Percentiles rank a stretch among this genome's conserved stretches.
Conservation (phyloP, 2,113 vertebrate genomes). For the Salvelinus sp. region DNA sequence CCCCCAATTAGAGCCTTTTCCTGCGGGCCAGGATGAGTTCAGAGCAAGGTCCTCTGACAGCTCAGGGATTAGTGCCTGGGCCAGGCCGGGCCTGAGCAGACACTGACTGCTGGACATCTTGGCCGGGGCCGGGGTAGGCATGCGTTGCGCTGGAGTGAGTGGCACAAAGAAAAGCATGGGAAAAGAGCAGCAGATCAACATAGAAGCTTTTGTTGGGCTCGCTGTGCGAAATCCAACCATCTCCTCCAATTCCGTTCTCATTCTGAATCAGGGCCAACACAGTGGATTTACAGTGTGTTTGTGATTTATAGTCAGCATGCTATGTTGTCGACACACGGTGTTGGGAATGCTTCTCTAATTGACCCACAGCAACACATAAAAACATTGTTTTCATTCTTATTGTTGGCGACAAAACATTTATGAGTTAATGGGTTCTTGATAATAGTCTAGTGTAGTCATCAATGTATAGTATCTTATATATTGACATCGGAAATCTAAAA, state of each 20-base stretch:
- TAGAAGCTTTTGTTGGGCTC: slow-evolving; percentile 24
- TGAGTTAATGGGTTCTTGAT: too few relatives aligned
- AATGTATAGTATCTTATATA: neutral
- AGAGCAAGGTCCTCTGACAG: slow-evolving; percentile 73
- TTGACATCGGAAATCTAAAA: too few relatives aligned
- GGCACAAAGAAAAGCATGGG: slow-evolving; percentile 67
- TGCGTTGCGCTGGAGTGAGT: slow-evolving; percentile 63
- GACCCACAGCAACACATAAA: neutral
- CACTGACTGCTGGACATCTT: slow-evolving; percentile 67
- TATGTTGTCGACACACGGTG: neutral
- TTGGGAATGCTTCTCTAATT: too few relatives aligned
- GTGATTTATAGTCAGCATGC: too few relatives aligned
- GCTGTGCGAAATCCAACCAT: slow-evolving; percentile 4
- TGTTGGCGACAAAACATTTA: too few relatives aligned
- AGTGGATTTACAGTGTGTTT: too few relatives aligned
- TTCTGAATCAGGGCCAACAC: neutral
- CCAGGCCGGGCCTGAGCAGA: slow-evolving; percentile 47
- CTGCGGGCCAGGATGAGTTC: slow-evolving; percentile 78
- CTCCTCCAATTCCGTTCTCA: neutral
- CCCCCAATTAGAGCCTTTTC: slow-evolving; percentile 82
- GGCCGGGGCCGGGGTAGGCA: slow-evolving; percentile 64
- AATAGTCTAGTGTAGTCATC: neutral
- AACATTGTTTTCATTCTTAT: neutral
- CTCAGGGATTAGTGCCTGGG: slow-evolving; percentile 69
- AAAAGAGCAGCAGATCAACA: slow-evolving; percentile 56